These are phyloP conservation scores for Otus scops DNA, from an alignment of 2,797 vertebrate genomes.

Conservation along the genomic window DNA sequence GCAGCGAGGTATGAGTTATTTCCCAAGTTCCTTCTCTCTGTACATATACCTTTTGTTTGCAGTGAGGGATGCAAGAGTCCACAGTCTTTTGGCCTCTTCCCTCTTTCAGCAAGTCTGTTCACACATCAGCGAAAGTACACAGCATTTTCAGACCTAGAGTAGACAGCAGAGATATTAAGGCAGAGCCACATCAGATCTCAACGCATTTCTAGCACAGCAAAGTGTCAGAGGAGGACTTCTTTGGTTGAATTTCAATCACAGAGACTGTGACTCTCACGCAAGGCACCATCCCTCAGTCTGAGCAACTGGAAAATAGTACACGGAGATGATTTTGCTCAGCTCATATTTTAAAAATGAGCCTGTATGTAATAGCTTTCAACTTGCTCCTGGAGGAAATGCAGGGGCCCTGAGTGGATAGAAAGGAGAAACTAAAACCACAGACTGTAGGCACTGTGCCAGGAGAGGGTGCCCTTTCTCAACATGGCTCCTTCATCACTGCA, in stretches of 20 bases:
- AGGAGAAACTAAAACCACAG: background rate
- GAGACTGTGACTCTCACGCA: background rate
- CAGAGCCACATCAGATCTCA: background rate
- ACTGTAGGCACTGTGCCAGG: background rate
- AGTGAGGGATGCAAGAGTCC: background rate
- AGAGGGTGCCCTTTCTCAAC: background rate
- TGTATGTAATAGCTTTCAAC: constrained; percentile 22
- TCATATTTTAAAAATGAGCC: constrained; percentile 53
- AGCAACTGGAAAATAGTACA: constrained; percentile 14
- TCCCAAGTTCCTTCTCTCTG: background rate
- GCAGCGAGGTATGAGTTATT: background rate
- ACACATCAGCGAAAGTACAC: background rate
- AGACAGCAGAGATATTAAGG: background rate
- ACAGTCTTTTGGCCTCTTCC: background rate
- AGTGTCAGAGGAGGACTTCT: background rate
- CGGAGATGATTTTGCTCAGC: background rate
- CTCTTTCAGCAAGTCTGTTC: fast-evolving
- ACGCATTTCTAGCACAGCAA: background rate
- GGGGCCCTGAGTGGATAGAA: background rate
- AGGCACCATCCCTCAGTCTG: background rate
- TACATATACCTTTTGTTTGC: background rate
- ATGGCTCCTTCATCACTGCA: background rate
- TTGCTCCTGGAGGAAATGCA: background rate
- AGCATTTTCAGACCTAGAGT: background rate
- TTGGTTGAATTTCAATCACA: background rate